phyloP scores from a whole-genome alignment of 2,113 vertebrate genomes.

The Corythaixoides concolor region DNA sequence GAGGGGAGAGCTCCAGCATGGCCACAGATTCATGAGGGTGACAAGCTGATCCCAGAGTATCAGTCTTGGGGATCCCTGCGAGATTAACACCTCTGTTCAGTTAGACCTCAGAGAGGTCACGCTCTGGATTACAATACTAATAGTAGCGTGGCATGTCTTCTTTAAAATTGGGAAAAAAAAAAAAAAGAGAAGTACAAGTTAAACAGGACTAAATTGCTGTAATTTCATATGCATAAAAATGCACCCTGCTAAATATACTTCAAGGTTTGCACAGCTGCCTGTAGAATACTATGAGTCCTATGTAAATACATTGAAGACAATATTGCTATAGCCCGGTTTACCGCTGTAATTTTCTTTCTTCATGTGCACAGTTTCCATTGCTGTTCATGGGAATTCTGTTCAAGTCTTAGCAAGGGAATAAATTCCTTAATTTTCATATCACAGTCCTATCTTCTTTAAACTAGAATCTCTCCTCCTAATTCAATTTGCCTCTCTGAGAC shows the following conservation, averaged over 20 bases:
- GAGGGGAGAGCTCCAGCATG: rapidly evolving
- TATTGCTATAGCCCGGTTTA: neutral
- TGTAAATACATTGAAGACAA: neutral
- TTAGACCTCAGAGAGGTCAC: neutral
- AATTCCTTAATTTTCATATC: conserved; percentile 16
- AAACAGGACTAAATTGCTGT: neutral
- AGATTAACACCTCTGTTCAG: neutral
- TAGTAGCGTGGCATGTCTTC: rapidly evolving
- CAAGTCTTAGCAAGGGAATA: neutral
- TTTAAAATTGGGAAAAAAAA: neutral
- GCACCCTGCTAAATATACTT: neutral
- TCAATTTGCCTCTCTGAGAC: conserved; percentile 5
- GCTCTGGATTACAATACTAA: neutral
- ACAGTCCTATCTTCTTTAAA: neutral
- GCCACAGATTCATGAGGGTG: rapidly evolving
- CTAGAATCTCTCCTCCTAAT: neutral
- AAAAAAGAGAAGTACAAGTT: neutral
- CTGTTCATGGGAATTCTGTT: neutral
- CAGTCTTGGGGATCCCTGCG: neutral
- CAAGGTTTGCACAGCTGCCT: neutral
- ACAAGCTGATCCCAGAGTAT: neutral
- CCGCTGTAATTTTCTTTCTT: neutral
- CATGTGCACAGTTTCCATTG: neutral
- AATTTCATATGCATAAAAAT: neutral
- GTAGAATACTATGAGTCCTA: neutral